Evolutionary conservation across 2,797 vertebrate genomes (phyloP).

Genomic region (Aeoliscus strigatus): DNA sequence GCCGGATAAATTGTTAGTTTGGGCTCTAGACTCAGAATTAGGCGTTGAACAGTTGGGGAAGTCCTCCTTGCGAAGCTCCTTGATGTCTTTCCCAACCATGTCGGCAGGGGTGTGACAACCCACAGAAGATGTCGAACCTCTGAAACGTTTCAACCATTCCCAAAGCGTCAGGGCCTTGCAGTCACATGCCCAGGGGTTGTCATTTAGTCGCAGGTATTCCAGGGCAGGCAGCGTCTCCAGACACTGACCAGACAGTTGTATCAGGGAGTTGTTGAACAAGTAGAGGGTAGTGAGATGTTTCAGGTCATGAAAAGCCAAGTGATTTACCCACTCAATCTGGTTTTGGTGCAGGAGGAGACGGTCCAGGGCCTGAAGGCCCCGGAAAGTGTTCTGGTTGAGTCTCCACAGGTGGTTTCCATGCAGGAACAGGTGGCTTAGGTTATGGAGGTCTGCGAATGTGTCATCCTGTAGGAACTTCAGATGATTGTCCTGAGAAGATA

Average conservation of each 20-base stretch:
- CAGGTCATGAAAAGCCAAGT: slow-evolving; percentile 90
- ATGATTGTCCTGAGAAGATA: slow-evolving; percentile 82
- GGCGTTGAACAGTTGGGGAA: slow-evolving; percentile 85
- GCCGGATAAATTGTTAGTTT: slow-evolving; percentile 86
- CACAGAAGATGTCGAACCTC: slow-evolving; percentile 89
- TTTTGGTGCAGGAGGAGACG: slow-evolving; percentile 95
- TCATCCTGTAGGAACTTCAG: slow-evolving; percentile 95
- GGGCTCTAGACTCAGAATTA: slow-evolving; percentile 87
- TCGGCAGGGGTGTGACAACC: slow-evolving; percentile 79
- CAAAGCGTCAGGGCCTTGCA: slow-evolving; percentile 91
- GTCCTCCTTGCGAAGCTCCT: slow-evolving; percentile 83
- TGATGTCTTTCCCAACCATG: slow-evolving; percentile 85
- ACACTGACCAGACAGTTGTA: slow-evolving; percentile 88
- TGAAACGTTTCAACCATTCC: slow-evolving; percentile 94
- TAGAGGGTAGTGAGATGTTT: slow-evolving; percentile 92
- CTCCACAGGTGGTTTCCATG: slow-evolving; percentile 96
- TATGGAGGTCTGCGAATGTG: slow-evolving; percentile 93
- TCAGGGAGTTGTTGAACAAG: slow-evolving; percentile 95
- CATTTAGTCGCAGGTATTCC: slow-evolving; percentile 95
- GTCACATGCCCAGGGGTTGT: slow-evolving; percentile 94
- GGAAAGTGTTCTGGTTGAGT: slow-evolving; percentile 92
- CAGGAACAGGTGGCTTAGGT: slow-evolving; percentile 97
- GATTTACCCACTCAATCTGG: slow-evolving; percentile 92
- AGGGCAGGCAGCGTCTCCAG: slow-evolving; percentile 84
- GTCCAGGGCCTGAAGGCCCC: slow-evolving; percentile 90